These are phyloP conservation scores for Borostomias antarcticus DNA, from an alignment of 2,797 vertebrate genomes.

Conservation along the genomic window DNA sequence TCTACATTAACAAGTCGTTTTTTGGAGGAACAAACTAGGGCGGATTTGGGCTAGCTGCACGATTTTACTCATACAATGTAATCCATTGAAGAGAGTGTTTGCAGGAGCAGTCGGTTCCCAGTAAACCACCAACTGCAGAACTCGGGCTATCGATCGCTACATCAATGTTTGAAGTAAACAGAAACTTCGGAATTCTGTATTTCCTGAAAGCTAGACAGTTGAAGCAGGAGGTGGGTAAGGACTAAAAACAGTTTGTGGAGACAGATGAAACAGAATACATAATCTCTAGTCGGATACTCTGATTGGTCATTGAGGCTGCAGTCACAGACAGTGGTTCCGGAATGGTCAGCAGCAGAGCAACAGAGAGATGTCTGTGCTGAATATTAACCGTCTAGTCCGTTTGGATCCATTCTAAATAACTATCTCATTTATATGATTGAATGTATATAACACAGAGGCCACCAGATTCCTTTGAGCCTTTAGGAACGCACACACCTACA, in stretches of 20 bases:
- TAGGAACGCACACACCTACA: slow-evolving; percentile 48
- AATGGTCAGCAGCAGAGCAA: neutral
- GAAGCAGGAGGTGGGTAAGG: neutral
- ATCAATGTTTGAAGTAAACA: neutral
- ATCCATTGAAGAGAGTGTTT: slow-evolving; percentile 1
- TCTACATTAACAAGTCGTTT: slow-evolving; percentile 4
- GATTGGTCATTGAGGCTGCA: too few species aligned
- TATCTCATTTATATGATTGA: too few species aligned
- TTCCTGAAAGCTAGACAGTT: neutral
- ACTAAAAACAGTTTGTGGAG: neutral
- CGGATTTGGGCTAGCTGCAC: neutral
- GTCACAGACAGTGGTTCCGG: neutral
- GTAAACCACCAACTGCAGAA: neutral
- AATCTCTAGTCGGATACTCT: neutral
- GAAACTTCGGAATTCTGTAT: neutral
- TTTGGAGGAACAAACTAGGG: neutral
- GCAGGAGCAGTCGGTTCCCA: neutral
- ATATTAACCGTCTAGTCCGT: too few species aligned
- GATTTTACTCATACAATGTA: slow-evolving; percentile 6
- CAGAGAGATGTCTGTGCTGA: too few species aligned
- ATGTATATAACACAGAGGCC: neutral
- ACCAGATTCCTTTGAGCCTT: slow-evolving; percentile 1
- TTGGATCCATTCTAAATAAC: too few species aligned
- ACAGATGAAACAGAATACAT: neutral
- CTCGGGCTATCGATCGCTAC: neutral